Percentiles rank a stretch among this genome's conserved stretches.
Conservation (phyloP, 2,888 invertebrate genomes). For the Sussaba pulchella region DNA sequence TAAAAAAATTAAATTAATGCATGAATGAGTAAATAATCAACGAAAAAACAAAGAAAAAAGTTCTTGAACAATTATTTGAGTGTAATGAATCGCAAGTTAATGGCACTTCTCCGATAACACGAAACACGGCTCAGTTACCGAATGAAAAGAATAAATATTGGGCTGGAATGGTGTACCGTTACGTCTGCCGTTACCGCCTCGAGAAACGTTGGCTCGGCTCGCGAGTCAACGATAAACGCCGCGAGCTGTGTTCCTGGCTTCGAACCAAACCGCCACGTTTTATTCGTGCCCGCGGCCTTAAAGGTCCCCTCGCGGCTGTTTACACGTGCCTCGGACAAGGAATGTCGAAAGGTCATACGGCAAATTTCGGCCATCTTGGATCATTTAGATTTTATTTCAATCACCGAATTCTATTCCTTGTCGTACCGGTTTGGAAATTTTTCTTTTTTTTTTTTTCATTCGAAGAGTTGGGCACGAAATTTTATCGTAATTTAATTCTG, state of each 20-base stretch:
- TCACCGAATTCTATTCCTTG: not conserved
- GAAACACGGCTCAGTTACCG: slow-evolving; percentile 70
- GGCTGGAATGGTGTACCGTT: slow-evolving; percentile 83
- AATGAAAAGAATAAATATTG: slow-evolving; percentile 83
- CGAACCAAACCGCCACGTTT: slow-evolving; percentile 45
- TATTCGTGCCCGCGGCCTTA: slow-evolving; percentile 45
- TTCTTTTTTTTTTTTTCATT: not conserved
- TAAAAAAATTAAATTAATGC: no score
- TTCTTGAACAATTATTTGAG: not conserved
- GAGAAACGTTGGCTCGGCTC: slow-evolving; percentile 71
- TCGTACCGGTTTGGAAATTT: no score
- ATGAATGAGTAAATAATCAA: no score
- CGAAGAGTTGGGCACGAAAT: not conserved
- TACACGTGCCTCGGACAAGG: slow-evolving; percentile 11
- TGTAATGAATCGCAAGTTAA: not conserved
- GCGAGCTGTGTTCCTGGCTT: no score
- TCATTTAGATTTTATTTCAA: slow-evolving; percentile 20
- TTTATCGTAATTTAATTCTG: no score
- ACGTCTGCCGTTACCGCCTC: slow-evolving; percentile 84
- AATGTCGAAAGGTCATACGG: slow-evolving; percentile 48
- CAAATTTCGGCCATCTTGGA: not conserved
- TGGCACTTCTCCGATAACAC: slow-evolving; percentile 26
- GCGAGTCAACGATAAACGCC: slow-evolving; percentile 14
- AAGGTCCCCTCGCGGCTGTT: slow-evolving; percentile 18
- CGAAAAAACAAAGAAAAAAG: no score